Base-by-base conservation (phyloP, 2,113 vertebrate species). In the Alaudala cheleensis region DNA sequence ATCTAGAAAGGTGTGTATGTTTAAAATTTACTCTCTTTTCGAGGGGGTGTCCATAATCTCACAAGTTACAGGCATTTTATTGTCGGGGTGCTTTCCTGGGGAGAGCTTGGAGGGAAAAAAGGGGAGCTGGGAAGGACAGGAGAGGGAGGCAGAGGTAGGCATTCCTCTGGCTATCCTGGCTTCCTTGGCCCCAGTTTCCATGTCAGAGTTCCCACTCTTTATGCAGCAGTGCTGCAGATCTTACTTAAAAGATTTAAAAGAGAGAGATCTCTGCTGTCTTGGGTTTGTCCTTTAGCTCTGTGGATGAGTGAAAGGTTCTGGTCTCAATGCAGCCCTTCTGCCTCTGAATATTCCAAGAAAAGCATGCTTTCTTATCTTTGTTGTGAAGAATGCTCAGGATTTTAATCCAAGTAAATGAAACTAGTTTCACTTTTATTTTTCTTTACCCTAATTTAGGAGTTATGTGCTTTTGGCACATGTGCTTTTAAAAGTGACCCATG, bases 11-110 rank as follows among this genome's bases (percentile, higher is more conserved):
- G 69, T 61, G 37, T 8, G 5, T 37, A 24, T 33, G 10, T 64
- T 93, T 56, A 39, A 86, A 51, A 15, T 37, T 45, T 51, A 49
- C 40, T 51, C 0, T 29, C 23, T 88, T 81, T 88, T 42, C 0
- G 1, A 58, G 9, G 6, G 33, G 20, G 4, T 77, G 33, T 45
- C n/a, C 0, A 0, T 73, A n/a, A 39, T 54, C 11, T 79, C 2
- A 37, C 12, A n/a, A 31, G 7, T 56, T 56, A 16, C 17, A 10
- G 56, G 20, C 0, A 2, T 56, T 88, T 82, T 65, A 26, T 66
- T 88, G 64, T 66, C 25, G 40, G 45, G 28, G 5, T 57, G 23
- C 18, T 8, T 81, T 91, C 29, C 29, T 1, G 0, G 8, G 31
- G 12, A 64, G 81, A 71, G 18, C 24, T 29, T 76, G 60, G 16